phyloP scores from a whole-genome alignment of 2,797 vertebrate genomes.

The Microchirus variegatus region DNA sequence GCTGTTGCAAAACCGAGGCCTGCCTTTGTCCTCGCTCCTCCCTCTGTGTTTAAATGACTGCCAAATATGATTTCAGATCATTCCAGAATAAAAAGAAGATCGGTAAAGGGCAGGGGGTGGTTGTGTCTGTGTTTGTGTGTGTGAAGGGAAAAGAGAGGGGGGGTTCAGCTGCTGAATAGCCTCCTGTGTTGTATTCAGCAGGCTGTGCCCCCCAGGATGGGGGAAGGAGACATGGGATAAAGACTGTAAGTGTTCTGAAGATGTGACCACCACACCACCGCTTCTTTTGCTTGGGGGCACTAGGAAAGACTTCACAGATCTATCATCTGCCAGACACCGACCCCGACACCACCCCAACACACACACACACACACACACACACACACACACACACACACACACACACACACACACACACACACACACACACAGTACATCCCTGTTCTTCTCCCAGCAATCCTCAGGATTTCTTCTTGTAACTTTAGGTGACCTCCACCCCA shows the following conservation, averaged over 20 bases:
- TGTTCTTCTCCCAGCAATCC: slow-evolving; percentile 79
- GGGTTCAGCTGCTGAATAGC: slow-evolving; percentile 88
- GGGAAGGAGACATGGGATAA: slow-evolving; percentile 87
- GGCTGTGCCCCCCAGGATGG: slow-evolving; percentile 81
- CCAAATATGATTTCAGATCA: slow-evolving; percentile 93
- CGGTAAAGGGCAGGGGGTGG: slow-evolving; percentile 14
- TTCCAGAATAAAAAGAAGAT: slow-evolving; percentile 48
- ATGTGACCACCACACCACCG: slow-evolving; percentile 73
- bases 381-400: slow-evolving; percentile 30
- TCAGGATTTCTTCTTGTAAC: slow-evolving; percentile 76
- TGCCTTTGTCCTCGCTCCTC: slow-evolving; percentile 77
- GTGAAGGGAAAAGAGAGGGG: slow-evolving; percentile 26
- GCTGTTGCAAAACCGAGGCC: slow-evolving; percentile 30
- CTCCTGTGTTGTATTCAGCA: slow-evolving; percentile 94
- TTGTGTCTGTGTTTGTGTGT: slow-evolving; percentile 37
- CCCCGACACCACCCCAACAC: slow-evolving; percentile 39
- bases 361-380: slow-evolving; percentile 24
- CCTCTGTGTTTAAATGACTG: slow-evolving; percentile 77
- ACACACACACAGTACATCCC: slow-evolving; percentile 30
- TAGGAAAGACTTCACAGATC: slow-evolving; percentile 89
- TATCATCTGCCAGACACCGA: slow-evolving; percentile 94
- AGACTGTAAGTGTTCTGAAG: slow-evolving; percentile 91
- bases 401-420: slow-evolving; percentile 19
- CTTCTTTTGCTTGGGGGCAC: slow-evolving; percentile 86
- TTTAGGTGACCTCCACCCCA: slow-evolving; percentile 66